Percentiles rank a stretch among this genome's conserved stretches.
Evolutionary conservation across 1,140 invertebrate species (phyloP).

Genomic region (Pristionchus pacificus): DNA sequence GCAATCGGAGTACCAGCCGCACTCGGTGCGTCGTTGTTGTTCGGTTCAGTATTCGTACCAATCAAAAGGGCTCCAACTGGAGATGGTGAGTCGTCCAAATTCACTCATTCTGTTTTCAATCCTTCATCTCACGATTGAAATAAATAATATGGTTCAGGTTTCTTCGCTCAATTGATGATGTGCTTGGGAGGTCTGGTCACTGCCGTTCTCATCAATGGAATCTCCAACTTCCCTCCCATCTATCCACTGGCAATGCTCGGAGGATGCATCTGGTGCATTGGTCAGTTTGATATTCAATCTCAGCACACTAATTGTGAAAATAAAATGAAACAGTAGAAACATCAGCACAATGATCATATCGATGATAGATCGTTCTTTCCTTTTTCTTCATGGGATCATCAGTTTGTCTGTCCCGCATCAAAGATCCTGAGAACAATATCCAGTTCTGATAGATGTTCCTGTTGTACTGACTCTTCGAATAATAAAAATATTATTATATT

Average conservation of each 20-base stretch:
- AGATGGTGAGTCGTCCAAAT: conserved; percentile 3
- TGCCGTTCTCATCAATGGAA: conserved; percentile 33
- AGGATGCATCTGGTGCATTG: conserved; percentile 41
- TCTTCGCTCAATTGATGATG: conserved; percentile 40
- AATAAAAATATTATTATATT: too few species aligned
- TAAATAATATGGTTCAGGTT: conserved; percentile 13
- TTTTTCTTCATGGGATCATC: neutral
- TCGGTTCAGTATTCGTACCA: conserved; percentile 10
- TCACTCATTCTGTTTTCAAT: too few species aligned
- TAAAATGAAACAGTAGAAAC: too few species aligned
- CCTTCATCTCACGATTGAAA: too few species aligned
- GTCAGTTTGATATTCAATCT: too few species aligned
- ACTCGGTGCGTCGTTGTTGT: neutral
- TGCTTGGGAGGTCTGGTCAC: conserved; percentile 30
- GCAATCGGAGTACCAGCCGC: neutral
- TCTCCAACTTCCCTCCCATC: conserved; percentile 33
- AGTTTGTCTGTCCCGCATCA: neutral
- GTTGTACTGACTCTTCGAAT: too few species aligned
- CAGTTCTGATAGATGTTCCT: too few species aligned
- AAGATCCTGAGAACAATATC: neutral
- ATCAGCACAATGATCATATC: too few species aligned
- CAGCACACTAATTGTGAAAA: too few species aligned
- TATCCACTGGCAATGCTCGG: conserved; percentile 43
- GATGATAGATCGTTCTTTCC: too few species aligned
- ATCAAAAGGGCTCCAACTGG: conserved; percentile 5